These are phyloP conservation scores for Psettodes erumei DNA, from an alignment of 2,113 vertebrate genomes.

Conservation along the genomic window DNA sequence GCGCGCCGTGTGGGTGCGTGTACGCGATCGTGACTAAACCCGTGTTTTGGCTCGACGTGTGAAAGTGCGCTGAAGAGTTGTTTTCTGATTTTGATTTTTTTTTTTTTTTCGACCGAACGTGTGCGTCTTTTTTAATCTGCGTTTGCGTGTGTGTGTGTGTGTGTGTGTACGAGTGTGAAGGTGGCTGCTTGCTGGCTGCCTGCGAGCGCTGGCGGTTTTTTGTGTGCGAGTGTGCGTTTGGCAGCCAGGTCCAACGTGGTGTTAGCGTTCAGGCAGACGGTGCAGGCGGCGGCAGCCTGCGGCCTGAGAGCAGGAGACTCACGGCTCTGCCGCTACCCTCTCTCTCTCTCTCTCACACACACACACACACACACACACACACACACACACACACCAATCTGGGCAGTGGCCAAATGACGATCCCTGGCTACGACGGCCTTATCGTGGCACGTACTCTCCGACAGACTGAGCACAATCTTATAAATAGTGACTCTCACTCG, in stretches of 20 bases:
- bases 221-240: conserved; percentile 68
- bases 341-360: conserved; percentile 12
- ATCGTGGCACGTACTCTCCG: conserved; percentile 60
- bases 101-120: conserved; percentile 27
- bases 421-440: conserved; percentile 69
- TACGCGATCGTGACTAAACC: conserved; percentile 70
- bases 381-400: conserved; percentile 47
- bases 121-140: conserved; percentile 64
- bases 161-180: conserved; percentile 64
- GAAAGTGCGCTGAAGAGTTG: conserved; percentile 67
- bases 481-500: conserved; percentile 54
- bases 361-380: conserved; percentile 32
- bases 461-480: conserved; percentile 64
- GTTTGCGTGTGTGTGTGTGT: conserved; percentile 59
- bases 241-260: conserved; percentile 71
- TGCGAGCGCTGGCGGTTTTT: conserved; percentile 47
- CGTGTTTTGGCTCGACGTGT: conserved; percentile 64
- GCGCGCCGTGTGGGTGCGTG: conserved; percentile 66
- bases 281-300: conserved; percentile 72
- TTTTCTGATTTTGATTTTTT: conserved; percentile 36
- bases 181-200: conserved; percentile 65
- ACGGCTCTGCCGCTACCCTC: conserved; percentile 42
- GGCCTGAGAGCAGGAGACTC: conserved; percentile 71
- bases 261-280: conserved; percentile 75
- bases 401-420: conserved; percentile 68